These are phyloP conservation scores for Rhamnusium bicolor DNA, from an alignment of 2,888 invertebrate species.

Conservation along the genomic window DNA sequence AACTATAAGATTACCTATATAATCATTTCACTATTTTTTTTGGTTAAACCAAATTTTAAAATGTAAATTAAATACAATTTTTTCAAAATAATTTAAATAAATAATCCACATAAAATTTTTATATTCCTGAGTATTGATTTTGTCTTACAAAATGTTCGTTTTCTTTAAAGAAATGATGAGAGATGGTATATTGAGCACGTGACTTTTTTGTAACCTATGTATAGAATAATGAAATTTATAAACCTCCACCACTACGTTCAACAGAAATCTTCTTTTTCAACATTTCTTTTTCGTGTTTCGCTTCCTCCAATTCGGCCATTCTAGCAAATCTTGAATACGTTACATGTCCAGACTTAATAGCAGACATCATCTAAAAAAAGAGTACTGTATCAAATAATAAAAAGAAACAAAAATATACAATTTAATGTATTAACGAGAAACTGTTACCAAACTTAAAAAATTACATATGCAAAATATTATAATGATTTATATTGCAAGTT, in stretches of 20 bases:
- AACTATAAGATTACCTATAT: background rate
- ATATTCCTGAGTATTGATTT: conserved; percentile 23
- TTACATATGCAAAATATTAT: background rate
- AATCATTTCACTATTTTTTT: background rate
- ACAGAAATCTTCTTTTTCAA: conserved; percentile 88
- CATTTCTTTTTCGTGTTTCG: conserved; percentile 83
- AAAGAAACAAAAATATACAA: background rate
- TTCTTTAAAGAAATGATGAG: conserved; percentile 9
- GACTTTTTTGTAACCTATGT: background rate
- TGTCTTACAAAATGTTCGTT: conserved; percentile 9
- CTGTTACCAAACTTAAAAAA: too few species aligned
- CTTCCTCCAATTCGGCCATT: conserved; percentile 94
- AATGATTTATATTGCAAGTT: background rate
- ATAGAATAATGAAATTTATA: conserved; percentile 75
- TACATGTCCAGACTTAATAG: conserved; percentile 96
- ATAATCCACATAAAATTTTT: conserved; percentile 9
- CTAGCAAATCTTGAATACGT: conserved; percentile 96
- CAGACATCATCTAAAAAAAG: conserved; percentile 94
- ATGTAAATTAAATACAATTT: background rate
- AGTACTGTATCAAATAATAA: background rate
- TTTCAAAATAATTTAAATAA: conserved; percentile 10
- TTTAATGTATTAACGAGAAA: background rate
- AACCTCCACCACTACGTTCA: conserved; percentile 95
- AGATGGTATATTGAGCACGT: background rate
- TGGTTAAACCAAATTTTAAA: background rate